phyloP scores from a whole-genome alignment of 1,140 invertebrate species.

The Chymomyza costata region DNA sequence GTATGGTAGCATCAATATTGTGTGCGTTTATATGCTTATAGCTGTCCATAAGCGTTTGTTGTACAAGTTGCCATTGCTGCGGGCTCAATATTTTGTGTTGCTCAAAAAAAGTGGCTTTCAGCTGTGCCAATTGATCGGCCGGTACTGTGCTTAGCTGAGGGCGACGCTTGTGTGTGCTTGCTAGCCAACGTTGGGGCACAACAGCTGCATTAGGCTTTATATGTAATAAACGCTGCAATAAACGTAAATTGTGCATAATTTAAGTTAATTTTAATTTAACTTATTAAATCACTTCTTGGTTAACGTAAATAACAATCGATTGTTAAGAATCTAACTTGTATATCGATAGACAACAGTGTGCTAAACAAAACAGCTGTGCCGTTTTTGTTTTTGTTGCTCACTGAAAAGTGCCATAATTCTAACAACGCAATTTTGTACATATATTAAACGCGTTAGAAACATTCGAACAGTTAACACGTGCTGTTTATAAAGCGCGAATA shows the following conservation, averaged over 20 bases:
- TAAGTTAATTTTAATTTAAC: slow-evolving; percentile 8
- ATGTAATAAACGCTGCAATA: slow-evolving; percentile 21
- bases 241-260: slow-evolving; percentile 43
- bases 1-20: slow-evolving; percentile 78
- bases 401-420: too few species aligned
- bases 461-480: too few species aligned
- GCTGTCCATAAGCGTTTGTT: slow-evolving; percentile 27
- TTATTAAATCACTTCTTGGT: too few species aligned
- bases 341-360: too few species aligned
- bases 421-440: too few species aligned
- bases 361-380: too few species aligned
- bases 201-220: background rate
- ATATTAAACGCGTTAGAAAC: too few species aligned
- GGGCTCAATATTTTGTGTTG: slow-evolving; percentile 20
- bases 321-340: too few species aligned
- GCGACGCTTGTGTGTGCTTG: slow-evolving; percentile 44
- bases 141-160: slow-evolving; percentile 23
- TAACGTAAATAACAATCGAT: too few species aligned
- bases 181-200: background rate
- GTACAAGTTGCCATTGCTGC: slow-evolving; percentile 47
- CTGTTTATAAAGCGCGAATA: too few species aligned
- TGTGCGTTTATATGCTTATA: slow-evolving; percentile 69
- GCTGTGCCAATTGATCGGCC: slow-evolving; percentile 42
- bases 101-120: slow-evolving; percentile 40
- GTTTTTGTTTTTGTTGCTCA: too few species aligned